These are phyloP conservation scores for Peucedramus taeniatus DNA, from an alignment of 2,113 vertebrate genomes.

Conservation along the genomic window DNA sequence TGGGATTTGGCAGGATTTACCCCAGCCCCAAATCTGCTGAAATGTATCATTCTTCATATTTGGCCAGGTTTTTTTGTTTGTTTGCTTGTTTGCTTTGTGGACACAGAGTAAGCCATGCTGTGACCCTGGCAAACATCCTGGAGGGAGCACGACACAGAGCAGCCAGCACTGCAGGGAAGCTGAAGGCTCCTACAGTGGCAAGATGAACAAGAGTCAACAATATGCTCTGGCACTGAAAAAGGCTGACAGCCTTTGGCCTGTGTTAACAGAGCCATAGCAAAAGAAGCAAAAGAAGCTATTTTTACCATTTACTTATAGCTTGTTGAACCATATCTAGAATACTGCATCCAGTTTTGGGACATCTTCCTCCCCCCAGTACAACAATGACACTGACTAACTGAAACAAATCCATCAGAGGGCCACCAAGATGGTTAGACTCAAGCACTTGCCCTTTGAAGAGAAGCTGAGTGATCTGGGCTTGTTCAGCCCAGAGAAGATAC, in stretches of 20 bases:
- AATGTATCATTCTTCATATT: neutral
- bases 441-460: neutral
- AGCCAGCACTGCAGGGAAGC: neutral
- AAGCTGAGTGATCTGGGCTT: neutral
- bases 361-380: neutral
- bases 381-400: neutral
- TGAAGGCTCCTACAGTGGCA: neutral
- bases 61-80: neutral
- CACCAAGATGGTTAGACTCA: neutral
- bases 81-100: neutral
- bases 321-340: neutral
- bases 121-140: neutral
- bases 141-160: neutral
- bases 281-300: neutral
- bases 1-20: neutral
- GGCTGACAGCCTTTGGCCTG: neutral
- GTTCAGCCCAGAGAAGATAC: neutral
- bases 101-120: neutral
- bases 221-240: neutral
- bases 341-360: neutral
- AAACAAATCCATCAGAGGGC: neutral
- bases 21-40: neutral
- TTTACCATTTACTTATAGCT: neutral
- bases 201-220: neutral
- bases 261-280: neutral